Percentiles rank a stretch among this genome's conserved stretches.
phyloP scores from a whole-genome alignment of 2,113 vertebrate genomes.

The Corydoras sp. region DNA sequence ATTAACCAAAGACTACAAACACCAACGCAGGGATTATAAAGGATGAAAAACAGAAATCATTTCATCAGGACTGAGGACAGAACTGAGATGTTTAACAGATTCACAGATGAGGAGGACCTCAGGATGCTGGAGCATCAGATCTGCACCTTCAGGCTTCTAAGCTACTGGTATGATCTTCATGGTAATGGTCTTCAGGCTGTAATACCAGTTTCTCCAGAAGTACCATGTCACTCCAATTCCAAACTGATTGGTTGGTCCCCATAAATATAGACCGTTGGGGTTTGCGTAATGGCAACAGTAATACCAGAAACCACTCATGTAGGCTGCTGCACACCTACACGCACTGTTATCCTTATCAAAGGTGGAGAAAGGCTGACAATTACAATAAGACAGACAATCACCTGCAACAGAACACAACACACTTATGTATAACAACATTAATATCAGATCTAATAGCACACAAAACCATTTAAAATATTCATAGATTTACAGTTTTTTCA shows the following conservation, averaged over 20 bases:
- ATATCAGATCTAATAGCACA: too few relatives aligned
- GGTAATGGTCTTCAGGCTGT: constrained; percentile 39
- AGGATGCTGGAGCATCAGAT: too few relatives aligned
- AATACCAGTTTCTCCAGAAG: constrained; percentile 12
- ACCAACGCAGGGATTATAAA: too few relatives aligned
- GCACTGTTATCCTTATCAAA: constrained; percentile 70
- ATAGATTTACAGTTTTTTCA: too few relatives aligned
- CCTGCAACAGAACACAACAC: constrained; percentile 45
- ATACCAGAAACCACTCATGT: constrained; percentile 71
- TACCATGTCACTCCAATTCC: constrained; percentile 28
- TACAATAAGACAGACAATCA: constrained; percentile 61
- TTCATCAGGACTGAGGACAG: too few relatives aligned
- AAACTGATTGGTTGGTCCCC: constrained; percentile 21
- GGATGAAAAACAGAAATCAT: too few relatives aligned
- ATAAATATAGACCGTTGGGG: constrained; percentile 56
- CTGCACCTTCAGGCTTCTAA: not conserved
- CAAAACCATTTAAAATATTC: too few relatives aligned
- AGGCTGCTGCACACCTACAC: constrained; percentile 60
- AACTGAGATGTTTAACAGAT: too few relatives aligned
- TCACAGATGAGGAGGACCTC: too few relatives aligned
- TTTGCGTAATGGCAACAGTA: constrained; percentile 59
- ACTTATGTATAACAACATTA: too few relatives aligned
- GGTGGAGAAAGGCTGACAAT: constrained; percentile 70
- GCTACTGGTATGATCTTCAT: constrained; percentile 46
- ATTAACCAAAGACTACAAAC: too few relatives aligned